These are phyloP conservation scores for Mionectes macconnelli DNA, from an alignment of 2,113 vertebrate genomes.

Conservation along the genomic window DNA sequence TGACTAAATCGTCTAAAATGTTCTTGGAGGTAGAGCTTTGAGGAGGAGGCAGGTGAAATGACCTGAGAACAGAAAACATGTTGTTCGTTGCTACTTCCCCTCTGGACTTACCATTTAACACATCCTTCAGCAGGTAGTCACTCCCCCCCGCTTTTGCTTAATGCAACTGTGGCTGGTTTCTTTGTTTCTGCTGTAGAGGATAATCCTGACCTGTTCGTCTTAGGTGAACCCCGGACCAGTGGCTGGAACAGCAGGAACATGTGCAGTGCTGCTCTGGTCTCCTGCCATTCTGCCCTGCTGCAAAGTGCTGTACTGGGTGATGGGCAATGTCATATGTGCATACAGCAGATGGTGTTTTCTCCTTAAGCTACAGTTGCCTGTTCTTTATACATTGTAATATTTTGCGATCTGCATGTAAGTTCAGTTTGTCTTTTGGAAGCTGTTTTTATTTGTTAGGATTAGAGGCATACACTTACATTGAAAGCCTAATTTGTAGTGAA, in stretches of 20 bases:
- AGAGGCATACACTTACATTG: neutral
- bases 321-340: neutral
- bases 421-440: neutral
- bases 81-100: fast-evolving
- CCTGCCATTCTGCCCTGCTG: neutral
- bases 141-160: neutral
- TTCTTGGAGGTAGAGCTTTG: neutral
- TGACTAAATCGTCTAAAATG: neutral
- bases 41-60: neutral
- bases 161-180: fast-evolving
- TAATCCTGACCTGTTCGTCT: fast-evolving
- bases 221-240: neutral
- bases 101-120: neutral
- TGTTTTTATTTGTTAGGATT: neutral
- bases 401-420: neutral
- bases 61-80: neutral
- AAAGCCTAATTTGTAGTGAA: neutral
- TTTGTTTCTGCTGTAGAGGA: neutral
- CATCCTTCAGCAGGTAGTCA: fast-evolving
- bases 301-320: neutral
- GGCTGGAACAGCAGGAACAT: neutral
- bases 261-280: neutral
- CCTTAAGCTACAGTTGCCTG: neutral
- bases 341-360: neutral
- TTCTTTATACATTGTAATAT: neutral